Conservation (phyloP, 2,113 vertebrate genomes). For the Anoura caudifer region DNA sequence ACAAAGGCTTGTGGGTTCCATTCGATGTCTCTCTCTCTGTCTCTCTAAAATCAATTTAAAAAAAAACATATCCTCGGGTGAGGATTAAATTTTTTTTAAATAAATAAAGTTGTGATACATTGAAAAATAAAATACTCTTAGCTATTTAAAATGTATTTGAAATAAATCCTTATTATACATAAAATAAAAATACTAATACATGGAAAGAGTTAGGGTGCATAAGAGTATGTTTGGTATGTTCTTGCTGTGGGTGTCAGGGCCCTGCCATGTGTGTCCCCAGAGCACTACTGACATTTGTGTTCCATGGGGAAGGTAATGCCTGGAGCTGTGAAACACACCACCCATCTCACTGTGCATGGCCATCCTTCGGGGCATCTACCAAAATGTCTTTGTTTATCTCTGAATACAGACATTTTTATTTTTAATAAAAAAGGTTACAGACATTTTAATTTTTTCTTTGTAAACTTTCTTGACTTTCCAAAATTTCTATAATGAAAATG, state of each 20-base stretch:
- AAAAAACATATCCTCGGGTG: too few species aligned
- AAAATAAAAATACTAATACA: not conserved
- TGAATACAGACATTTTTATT: not conserved
- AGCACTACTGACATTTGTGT: not conserved
- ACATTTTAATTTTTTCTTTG: not conserved
- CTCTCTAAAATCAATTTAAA: too few species aligned
- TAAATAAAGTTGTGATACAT: not conserved
- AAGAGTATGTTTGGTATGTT: not conserved
- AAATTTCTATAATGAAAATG: not conserved
- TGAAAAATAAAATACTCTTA: not conserved
- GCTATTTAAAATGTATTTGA: not conserved
- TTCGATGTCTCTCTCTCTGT: too few species aligned
- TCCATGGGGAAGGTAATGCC: not conserved
- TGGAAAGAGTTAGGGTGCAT: not conserved
- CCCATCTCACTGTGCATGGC: not conserved
- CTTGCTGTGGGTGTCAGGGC: not conserved
- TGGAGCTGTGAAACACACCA: not conserved
- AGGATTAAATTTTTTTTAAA: too few species aligned
- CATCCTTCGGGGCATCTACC: not conserved
- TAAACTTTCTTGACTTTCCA: not conserved
- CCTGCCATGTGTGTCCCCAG: too few species aligned
- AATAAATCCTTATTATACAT: not conserved
- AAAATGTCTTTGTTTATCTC: not conserved
- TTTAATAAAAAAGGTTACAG: too few species aligned
- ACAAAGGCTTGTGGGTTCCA: too few species aligned